Percentiles rank a stretch among this genome's conserved stretches.
These are phyloP conservation scores for Elachura formosa DNA, from an alignment of 2,113 vertebrate genomes.

Conservation along the genomic window DNA sequence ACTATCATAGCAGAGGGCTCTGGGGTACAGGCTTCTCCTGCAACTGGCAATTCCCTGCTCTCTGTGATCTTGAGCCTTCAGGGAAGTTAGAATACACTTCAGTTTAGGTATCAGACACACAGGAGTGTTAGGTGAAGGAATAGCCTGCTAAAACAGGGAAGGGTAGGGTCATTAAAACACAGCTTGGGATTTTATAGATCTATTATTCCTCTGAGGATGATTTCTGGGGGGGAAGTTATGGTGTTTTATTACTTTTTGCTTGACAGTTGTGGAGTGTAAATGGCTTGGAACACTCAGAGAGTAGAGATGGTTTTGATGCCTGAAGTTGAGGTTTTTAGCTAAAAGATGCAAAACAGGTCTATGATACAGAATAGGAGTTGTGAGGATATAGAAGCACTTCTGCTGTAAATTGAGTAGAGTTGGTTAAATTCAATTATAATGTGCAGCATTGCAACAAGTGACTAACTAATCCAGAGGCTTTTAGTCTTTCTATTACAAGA, in stretches of 20 bases:
- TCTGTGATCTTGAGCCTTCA: neutral
- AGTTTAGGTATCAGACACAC: neutral
- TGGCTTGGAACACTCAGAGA: neutral
- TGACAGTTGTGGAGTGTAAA: neutral
- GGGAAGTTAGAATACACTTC: neutral
- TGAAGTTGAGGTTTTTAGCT: neutral
- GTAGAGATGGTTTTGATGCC: neutral
- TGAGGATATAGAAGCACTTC: neutral
- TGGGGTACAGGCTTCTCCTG: neutral
- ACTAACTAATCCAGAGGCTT: neutral
- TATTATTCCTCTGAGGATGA: neutral
- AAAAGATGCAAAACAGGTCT: neutral
- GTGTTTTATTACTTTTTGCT: neutral
- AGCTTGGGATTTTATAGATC: neutral
- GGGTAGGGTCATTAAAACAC: neutral
- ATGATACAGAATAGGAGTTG: neutral
- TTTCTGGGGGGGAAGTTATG: neutral
- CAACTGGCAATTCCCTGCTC: neutral
- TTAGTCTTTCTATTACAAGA: neutral
- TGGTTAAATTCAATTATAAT: neutral
- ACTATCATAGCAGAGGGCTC: neutral
- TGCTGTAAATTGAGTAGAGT: neutral
- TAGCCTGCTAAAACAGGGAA: neutral
- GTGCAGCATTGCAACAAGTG: neutral
- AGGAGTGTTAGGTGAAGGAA: neutral